These are phyloP conservation scores for Acanthopagrus latus DNA, from an alignment of 2,797 vertebrate species.

Conservation along the genomic window DNA sequence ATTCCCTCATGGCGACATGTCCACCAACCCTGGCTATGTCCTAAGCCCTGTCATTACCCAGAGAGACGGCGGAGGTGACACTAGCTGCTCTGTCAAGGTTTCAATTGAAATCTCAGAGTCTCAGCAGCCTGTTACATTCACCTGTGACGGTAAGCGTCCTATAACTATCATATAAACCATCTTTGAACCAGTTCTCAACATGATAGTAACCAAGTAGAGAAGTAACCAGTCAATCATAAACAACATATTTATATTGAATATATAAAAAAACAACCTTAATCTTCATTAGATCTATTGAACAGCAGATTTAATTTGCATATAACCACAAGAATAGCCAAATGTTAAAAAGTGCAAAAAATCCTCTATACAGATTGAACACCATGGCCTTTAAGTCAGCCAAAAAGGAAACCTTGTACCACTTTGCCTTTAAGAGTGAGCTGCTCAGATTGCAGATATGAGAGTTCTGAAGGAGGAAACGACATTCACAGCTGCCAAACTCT, in stretches of 20 bases:
- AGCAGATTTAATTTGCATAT: not conserved
- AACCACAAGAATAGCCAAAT: not conserved
- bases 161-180: not conserved
- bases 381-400: not conserved
- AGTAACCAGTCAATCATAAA: no score
- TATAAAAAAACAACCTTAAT: not conserved
- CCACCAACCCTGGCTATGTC: slow-evolving; percentile 93
- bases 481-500: slow-evolving; percentile 64
- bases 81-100: slow-evolving; percentile 92
- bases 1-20: slow-evolving; percentile 84
- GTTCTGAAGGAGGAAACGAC: slow-evolving; percentile 57
- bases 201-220: not conserved
- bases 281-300: not conserved
- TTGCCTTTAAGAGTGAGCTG: slow-evolving; percentile 48
- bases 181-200: not conserved
- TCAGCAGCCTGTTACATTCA: slow-evolving; percentile 97
- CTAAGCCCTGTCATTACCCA: slow-evolving; percentile 94
- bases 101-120: slow-evolving; percentile 97
- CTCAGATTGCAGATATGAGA: slow-evolving; percentile 65
- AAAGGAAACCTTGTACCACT: slow-evolving; percentile 15
- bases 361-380: not conserved
- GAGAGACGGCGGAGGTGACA: slow-evolving; percentile 88
- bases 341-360: not conserved
- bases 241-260: no score
- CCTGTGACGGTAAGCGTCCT: slow-evolving; percentile 92